These are phyloP conservation scores for Sebastes goodei DNA, from an alignment of 2,797 vertebrate species.

Conservation along the genomic window DNA sequence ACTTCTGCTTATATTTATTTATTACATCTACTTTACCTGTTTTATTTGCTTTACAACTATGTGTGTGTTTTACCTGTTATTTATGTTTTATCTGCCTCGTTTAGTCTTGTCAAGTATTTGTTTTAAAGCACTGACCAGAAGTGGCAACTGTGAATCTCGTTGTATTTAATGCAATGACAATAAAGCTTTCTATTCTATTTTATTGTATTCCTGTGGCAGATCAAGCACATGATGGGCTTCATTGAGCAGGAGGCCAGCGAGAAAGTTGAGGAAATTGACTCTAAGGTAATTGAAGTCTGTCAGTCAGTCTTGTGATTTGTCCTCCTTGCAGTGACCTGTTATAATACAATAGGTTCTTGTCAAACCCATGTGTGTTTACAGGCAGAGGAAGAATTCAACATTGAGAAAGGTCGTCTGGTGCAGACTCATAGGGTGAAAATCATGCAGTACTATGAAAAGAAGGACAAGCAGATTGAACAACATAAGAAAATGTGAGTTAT, in stretches of 20 bases:
- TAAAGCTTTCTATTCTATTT: too few relatives aligned
- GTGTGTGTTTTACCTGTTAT: too few relatives aligned
- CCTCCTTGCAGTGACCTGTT: background rate
- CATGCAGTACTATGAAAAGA: conserved; percentile 97
- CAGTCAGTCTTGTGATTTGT: background rate
- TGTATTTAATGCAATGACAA: too few relatives aligned
- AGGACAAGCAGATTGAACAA: conserved; percentile 98
- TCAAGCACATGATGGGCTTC: conserved; percentile 99
- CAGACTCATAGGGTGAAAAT: conserved; percentile 96
- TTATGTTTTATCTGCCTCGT: too few relatives aligned
- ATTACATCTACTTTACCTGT: too few relatives aligned
- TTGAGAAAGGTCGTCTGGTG: conserved; percentile 94
- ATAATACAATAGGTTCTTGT: background rate
- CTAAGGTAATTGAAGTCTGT: conserved; percentile 85
- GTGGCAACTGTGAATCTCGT: too few relatives aligned
- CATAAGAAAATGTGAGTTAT: conserved; percentile 96
- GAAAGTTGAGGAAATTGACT: conserved; percentile 97
- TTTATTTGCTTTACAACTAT: too few relatives aligned
- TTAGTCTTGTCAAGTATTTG: too few relatives aligned
- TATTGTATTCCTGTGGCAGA: conserved; percentile 76
- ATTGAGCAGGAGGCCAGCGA: conserved; percentile 98
- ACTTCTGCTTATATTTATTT: too few relatives aligned
- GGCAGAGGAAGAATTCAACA: conserved; percentile 98
- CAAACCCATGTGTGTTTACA: conserved; percentile 49
- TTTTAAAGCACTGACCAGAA: too few relatives aligned